phyloP scores from a whole-genome alignment of 2,113 vertebrate genomes.

The Empidonax alnorum region DNA sequence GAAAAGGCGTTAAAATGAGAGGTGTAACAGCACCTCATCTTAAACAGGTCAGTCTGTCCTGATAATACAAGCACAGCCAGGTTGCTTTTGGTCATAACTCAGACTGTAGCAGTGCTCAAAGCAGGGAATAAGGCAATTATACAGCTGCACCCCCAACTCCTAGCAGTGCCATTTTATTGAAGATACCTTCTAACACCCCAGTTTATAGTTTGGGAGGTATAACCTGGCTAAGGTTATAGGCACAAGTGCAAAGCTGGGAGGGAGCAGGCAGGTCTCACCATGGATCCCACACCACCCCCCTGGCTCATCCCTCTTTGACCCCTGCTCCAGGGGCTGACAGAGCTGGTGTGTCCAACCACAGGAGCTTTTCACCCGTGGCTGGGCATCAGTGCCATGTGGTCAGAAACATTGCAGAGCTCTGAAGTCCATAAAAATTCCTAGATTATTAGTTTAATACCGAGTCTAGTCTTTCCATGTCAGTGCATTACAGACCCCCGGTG shows the following conservation, averaged over 20 bases:
- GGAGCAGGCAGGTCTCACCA: background rate
- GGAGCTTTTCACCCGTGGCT: background rate
- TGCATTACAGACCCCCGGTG: background rate
- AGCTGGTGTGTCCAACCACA: background rate
- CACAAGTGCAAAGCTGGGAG: background rate
- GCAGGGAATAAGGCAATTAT: background rate
- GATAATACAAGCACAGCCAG: background rate
- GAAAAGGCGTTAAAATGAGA: background rate
- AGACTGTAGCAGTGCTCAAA: background rate
- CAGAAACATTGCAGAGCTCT: conserved; percentile 12
- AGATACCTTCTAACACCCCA: background rate
- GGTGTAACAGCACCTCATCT: background rate
- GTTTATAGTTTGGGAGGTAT: background rate
- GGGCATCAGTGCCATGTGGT: background rate
- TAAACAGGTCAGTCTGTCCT: background rate
- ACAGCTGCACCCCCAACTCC: background rate
- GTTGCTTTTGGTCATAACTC: background rate
- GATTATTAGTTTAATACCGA: conserved; percentile 46
- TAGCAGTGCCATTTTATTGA: background rate
- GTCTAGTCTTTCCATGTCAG: conserved; percentile 20
- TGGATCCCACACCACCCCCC: background rate
- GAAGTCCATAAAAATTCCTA: conserved; percentile 46
- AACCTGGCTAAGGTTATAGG: background rate
- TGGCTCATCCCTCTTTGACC: background rate
- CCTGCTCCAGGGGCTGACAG: background rate